Percentiles rank a stretch among this genome's conserved stretches.
Evolutionary conservation across 2,113 vertebrate genomes (phyloP).

Genomic region (Plestiodon gilberti): DNA sequence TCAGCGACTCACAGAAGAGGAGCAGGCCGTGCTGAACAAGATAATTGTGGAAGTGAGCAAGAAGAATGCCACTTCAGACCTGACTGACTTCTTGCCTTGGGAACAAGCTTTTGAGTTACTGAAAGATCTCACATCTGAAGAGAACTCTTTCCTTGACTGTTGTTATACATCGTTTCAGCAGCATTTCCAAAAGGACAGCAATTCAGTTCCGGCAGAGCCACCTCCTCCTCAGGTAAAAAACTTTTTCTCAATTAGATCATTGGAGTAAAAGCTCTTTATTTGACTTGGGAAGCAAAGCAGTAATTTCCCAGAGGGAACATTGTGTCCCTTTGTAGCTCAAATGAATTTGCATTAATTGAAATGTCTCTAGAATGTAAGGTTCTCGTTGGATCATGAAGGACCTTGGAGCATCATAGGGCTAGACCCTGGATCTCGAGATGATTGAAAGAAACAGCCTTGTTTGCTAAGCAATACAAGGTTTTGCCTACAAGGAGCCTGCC

Average conservation of each 20-base stretch:
- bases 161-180: constrained; percentile 59
- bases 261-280: background rate
- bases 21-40: constrained; percentile 71
- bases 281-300: constrained; percentile 18
- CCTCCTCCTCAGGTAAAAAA: constrained; percentile 69
- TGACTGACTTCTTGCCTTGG: constrained; percentile 72
- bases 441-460: background rate
- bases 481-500: background rate
- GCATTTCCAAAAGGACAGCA: background rate
- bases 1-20: constrained; percentile 61
- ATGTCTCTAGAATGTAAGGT: background rate
- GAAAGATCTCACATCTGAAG: constrained; percentile 70
- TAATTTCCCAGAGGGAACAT: constrained; percentile 7
- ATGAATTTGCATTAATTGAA: background rate
- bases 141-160: constrained; percentile 73
- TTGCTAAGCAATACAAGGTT: background rate
- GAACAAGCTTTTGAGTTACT: constrained; percentile 71
- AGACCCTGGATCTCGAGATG: background rate
- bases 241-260: background rate
- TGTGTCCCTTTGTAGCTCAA: background rate
- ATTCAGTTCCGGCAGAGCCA: constrained; percentile 49
- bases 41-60: constrained; percentile 73
- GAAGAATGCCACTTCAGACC: constrained; percentile 69
- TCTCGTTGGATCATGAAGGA: background rate
- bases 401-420: background rate